Evolutionary conservation across 30 jellyfish, hydroid and myxozoan genomes (phyloP).

Genomic region (Hydra vulgaris): DNA sequence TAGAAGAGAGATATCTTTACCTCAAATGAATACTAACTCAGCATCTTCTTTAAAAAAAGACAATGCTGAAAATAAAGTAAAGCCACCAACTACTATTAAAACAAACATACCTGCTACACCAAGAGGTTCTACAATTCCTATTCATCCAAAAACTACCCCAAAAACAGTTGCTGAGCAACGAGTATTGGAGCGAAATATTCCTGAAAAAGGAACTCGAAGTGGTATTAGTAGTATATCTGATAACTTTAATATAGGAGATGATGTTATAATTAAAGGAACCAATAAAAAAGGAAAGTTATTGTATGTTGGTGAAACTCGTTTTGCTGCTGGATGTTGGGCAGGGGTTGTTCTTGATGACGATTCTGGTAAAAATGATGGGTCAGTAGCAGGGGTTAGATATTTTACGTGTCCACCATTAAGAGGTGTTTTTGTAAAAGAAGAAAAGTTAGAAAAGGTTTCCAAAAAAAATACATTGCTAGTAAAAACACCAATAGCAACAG

Average conservation of each 20-base stretch:
- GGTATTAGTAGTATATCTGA: constrained; percentile 42
- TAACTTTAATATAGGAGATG: constrained; percentile 57
- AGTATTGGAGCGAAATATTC: constrained; percentile 29
- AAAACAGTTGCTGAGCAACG: constrained; percentile 59
- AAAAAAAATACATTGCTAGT: constrained; percentile 33
- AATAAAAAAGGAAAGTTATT: constrained; percentile 71
- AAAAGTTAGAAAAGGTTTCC: constrained; percentile 53
- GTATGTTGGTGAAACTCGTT: constrained; percentile 86
- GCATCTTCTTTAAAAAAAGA: constrained; percentile 48
- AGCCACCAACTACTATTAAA: constrained; percentile 22
- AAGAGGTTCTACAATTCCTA: constrained; percentile 55
- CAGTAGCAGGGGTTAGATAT: constrained; percentile 90
- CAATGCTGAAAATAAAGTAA: constrained; percentile 32
- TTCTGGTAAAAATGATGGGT: constrained; percentile 93
- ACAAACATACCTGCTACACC: constrained; percentile 29
- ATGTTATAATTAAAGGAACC: constrained; percentile 61
- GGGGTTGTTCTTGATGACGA: constrained; percentile 91
- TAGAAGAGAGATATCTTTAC: constrained; percentile 78
- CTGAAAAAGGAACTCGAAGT: constrained; percentile 22
- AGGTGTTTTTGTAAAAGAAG: constrained; percentile 89
- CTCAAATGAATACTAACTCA: constrained; percentile 62
- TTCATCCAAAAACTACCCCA: constrained; percentile 41
- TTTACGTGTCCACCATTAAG: constrained; percentile 79
- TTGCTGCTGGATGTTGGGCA: constrained; percentile 94
- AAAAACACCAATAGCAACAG: constrained; percentile 21